phyloP scores from a whole-genome alignment of 2,113 vertebrate species.

The Antechinus stuartii region DNA sequence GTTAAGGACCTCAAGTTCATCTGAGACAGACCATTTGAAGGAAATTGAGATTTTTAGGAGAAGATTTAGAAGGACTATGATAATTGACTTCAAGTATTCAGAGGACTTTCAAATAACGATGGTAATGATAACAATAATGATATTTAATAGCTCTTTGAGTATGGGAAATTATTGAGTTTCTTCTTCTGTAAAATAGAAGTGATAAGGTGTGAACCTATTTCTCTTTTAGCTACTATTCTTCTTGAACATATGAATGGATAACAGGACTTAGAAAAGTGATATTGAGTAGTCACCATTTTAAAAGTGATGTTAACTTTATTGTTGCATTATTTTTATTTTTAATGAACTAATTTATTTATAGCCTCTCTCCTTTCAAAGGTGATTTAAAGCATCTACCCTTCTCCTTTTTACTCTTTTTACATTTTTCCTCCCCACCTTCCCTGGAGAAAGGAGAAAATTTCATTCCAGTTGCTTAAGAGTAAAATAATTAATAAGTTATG shows the following conservation, averaged over 20 bases:
- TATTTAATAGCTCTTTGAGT: not conserved
- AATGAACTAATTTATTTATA: not conserved
- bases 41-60: no score
- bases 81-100: no score
- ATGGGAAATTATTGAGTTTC: not conserved
- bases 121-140: not conserved
- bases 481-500: constrained; percentile 71
- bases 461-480: constrained; percentile 59
- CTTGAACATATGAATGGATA: not conserved
- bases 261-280: not conserved
- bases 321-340: not conserved
- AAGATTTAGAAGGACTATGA: no score
- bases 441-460: constrained; percentile 42
- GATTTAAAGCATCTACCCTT: not conserved
- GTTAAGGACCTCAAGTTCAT: no score
- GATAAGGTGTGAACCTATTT: not conserved
- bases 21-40: no score
- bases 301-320: not conserved
- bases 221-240: not conserved
- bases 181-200: not conserved
- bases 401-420: not conserved
- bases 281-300: not conserved
- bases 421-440: not conserved
- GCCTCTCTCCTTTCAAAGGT: not conserved
- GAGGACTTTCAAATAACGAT: no score